These are phyloP conservation scores for Torymus auratus DNA, from an alignment of 2,888 invertebrate genomes.

Conservation along the genomic window DNA sequence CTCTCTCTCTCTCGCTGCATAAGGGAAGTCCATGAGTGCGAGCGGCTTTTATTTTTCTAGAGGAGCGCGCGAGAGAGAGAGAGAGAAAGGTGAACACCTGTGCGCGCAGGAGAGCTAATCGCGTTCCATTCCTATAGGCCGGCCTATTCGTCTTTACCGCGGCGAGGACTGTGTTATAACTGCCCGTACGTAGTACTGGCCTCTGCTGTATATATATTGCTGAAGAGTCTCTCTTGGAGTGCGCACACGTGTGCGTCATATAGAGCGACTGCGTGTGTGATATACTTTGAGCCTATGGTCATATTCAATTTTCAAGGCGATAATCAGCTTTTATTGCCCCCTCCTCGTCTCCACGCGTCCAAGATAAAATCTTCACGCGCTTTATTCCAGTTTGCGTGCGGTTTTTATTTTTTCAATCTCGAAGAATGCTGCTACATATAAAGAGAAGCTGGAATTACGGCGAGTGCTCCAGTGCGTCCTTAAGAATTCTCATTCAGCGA, in stretches of 20 bases:
- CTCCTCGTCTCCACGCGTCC: not conserved
- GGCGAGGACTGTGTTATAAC: slow-evolving; percentile 8
- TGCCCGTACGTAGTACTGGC: not conserved
- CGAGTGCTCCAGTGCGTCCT: too few species aligned
- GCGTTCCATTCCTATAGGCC: slow-evolving; percentile 8
- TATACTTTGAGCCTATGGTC: not conserved
- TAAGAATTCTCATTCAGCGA: too few species aligned
- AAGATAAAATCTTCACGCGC: too few species aligned
- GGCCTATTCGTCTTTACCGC: slow-evolving; percentile 4
- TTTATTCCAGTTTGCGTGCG: too few species aligned
- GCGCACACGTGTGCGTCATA: too few species aligned
- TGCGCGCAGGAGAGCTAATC: not conserved
- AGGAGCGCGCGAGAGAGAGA: too few species aligned
- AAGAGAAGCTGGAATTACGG: too few species aligned
- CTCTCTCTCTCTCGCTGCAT: not conserved
- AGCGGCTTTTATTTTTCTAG: slow-evolving; percentile 6
- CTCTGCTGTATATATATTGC: not conserved
- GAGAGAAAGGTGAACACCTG: slow-evolving; percentile 20
- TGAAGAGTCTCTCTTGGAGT: not conserved
- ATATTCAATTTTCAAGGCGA: slow-evolving; percentile 11
- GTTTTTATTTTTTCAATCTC: too few species aligned
- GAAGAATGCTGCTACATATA: too few species aligned
- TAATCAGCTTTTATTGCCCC: slow-evolving; percentile 2
- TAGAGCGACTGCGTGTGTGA: too few species aligned
- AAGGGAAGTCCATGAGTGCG: slow-evolving; percentile 1